phyloP scores from a whole-genome alignment of 2,113 vertebrate genomes.

The Scatophagus argus region DNA sequence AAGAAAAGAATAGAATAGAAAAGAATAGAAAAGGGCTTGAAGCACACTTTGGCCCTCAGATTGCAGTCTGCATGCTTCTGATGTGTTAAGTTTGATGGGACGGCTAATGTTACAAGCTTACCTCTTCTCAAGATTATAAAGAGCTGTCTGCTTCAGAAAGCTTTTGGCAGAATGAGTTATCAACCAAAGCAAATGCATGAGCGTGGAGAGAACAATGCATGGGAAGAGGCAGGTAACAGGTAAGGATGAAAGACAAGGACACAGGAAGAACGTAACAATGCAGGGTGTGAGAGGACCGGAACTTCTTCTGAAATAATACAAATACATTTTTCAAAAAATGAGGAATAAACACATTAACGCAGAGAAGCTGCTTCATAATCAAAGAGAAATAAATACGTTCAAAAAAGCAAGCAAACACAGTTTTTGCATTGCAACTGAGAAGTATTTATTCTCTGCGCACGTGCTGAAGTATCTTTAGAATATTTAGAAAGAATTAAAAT shows the following conservation, averaged over 20 bases:
- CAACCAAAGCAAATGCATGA: conserved; percentile 75
- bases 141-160: conserved; percentile 72
- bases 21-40: conserved; percentile 2
- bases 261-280: not conserved
- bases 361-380: too few relatives aligned
- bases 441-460: conserved; percentile 75
- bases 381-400: not conserved
- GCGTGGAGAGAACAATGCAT: conserved; percentile 51
- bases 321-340: too few relatives aligned
- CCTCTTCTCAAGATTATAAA: conserved; percentile 66
- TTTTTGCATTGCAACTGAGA: conserved; percentile 64
- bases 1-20: too few relatives aligned
- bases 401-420: conserved; percentile 38
- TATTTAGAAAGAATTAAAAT: conserved; percentile 65
- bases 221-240: conserved; percentile 34
- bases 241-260: conserved; percentile 37
- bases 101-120: conserved; percentile 63
- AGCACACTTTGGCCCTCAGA: conserved; percentile 14
- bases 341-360: not conserved
- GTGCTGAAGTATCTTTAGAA: conserved; percentile 64
- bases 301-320: conserved; percentile 6
- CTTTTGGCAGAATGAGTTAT: conserved; percentile 63
- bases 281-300: conserved; percentile 11
- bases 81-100: conserved; percentile 42
- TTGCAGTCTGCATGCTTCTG: conserved; percentile 53